Evolutionary conservation across 2,888 invertebrate genomes (phyloP).

Genomic region (Phymatocera aterrima): DNA sequence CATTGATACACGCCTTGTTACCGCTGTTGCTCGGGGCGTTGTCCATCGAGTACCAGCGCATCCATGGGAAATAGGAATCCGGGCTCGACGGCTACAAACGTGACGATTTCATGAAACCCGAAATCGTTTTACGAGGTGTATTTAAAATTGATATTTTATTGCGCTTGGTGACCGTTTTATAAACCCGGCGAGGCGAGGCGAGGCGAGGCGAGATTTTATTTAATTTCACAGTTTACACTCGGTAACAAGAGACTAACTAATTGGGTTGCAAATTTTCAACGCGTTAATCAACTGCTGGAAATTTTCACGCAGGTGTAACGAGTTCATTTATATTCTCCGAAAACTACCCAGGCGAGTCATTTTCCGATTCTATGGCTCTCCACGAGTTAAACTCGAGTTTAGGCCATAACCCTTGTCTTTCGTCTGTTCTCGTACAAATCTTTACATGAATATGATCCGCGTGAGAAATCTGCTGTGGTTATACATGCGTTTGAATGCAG

Average conservation of each 20-base stretch:
- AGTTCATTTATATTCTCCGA: conserved; percentile 18
- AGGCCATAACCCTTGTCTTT: background rate
- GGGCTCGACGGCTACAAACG: conserved; percentile 8
- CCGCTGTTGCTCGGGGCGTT: background rate
- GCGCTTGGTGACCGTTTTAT: background rate
- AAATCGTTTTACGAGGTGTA: background rate
- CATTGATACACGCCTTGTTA: conserved; percentile 44
- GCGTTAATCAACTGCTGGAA: background rate
- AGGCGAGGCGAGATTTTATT: background rate
- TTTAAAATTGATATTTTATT: conserved; percentile 17
- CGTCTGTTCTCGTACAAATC: background rate
- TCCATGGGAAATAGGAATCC: conserved; percentile 11
- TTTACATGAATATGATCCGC: background rate
- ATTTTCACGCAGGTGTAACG: background rate
- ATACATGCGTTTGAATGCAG: background rate
- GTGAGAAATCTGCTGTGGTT: background rate
- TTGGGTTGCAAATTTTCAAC: background rate
- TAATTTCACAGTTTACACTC: background rate
- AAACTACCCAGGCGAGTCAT: background rate
- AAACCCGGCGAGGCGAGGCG: background rate
- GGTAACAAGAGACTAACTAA: conserved; percentile 11
- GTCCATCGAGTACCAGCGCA: background rate
- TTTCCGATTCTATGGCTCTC: background rate
- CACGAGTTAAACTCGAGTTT: background rate
- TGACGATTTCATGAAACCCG: background rate